These are phyloP conservation scores for Glaucomys volans DNA, from an alignment of 2,113 vertebrate genomes.

Conservation along the genomic window DNA sequence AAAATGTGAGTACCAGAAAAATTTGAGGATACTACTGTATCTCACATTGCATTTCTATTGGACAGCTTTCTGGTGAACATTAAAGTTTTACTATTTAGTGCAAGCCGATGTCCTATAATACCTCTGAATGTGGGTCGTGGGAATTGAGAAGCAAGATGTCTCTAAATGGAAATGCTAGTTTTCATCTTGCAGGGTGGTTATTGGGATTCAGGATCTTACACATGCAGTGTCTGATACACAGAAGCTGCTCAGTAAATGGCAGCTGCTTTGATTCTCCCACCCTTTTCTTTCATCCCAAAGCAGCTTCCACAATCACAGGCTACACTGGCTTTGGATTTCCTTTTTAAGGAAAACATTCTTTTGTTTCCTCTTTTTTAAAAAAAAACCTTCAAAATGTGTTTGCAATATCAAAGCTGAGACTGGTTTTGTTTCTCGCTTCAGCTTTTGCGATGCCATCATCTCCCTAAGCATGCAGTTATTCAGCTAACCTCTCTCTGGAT, in stretches of 20 bases:
- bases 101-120: background rate
- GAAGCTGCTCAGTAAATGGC: background rate
- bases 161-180: background rate
- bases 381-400: conserved; percentile 14
- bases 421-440: conserved; percentile 50
- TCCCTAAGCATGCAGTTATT: background rate
- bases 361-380: conserved; percentile 46
- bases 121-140: background rate
- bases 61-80: background rate
- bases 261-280: background rate
- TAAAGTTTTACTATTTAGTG: background rate
- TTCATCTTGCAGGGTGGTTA: background rate
- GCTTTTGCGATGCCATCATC: conserved; percentile 45
- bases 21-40: background rate
- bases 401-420: conserved; percentile 15
- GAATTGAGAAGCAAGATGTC: background rate
- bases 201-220: background rate
- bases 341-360: conserved; percentile 44
- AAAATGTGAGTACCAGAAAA: background rate
- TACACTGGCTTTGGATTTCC: conserved; percentile 28
- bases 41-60: background rate
- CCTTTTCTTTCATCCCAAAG: background rate
- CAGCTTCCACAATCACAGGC: background rate
- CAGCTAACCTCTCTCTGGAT: conserved; percentile 29
- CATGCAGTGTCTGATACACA: background rate